Percentiles rank a stretch among this genome's conserved stretches.
Conservation (phyloP, 2,888 invertebrate species). For the Sisyra nigra region DNA sequence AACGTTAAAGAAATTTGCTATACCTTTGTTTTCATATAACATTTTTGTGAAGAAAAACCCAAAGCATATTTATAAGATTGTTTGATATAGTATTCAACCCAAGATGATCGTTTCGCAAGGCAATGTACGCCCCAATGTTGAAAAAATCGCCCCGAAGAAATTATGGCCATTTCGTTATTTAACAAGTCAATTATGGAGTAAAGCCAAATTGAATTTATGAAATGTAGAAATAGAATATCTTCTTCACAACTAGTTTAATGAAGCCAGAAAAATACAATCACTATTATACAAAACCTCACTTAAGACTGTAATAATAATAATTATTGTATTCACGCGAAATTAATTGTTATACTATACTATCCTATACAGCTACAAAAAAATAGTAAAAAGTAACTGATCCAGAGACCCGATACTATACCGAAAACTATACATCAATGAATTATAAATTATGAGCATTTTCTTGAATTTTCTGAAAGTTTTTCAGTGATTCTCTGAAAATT, state of each 20-base stretch:
- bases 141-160: background rate
- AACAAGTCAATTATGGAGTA: background rate
- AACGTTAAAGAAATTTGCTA: constrained; percentile 14
- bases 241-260: constrained; percentile 5
- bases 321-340: too few species aligned
- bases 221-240: constrained; percentile 7
- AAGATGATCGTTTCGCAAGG: background rate
- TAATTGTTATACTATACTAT: background rate
- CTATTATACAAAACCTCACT: constrained; percentile 1
- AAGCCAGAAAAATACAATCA: background rate
- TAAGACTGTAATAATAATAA: too few species aligned
- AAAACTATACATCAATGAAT: too few species aligned
- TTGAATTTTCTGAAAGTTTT: too few species aligned
- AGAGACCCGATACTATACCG: too few species aligned
- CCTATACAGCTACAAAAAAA: too few species aligned
- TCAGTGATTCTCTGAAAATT: too few species aligned
- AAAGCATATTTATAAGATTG: background rate
- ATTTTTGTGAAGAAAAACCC: background rate
- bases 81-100: background rate
- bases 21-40: constrained; percentile 8
- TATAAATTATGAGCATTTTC: too few species aligned
- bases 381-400: too few species aligned
- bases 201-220: constrained; percentile 2
- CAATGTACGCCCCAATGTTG: background rate
- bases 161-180: constrained; percentile 1